phyloP scores from a whole-genome alignment of 1,140 invertebrate species.

The Brachystomella parvula region DNA sequence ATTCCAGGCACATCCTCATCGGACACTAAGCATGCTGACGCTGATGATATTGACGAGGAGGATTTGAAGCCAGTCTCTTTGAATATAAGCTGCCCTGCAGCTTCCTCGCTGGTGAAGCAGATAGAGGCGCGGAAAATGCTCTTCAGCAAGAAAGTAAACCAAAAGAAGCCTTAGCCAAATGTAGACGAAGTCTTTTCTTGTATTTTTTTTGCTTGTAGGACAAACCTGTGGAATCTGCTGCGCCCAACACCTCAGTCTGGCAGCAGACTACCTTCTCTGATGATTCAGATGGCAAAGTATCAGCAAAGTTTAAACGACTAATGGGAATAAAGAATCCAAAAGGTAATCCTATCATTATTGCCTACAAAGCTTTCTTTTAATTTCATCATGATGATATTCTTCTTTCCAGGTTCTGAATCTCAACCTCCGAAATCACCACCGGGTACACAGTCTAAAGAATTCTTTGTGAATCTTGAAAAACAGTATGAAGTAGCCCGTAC shows the following conservation, averaged over 20 bases:
- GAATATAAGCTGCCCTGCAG: not conserved
- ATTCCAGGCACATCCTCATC: too few species aligned
- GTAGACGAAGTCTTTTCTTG: slow-evolving; percentile 23
- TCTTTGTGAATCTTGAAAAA: slow-evolving; percentile 83
- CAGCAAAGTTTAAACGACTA: slow-evolving; percentile 87
- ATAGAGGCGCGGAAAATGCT: slow-evolving; percentile 81
- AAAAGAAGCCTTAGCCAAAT: not conserved
- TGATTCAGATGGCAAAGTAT: slow-evolving; percentile 80
- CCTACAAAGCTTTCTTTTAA: not conserved
- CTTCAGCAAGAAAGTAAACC: slow-evolving; percentile 64
- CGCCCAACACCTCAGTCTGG: slow-evolving; percentile 55
- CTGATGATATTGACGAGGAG: not conserved
- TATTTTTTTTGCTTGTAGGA: slow-evolving; percentile 10
- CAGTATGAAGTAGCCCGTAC: slow-evolving; percentile 90
- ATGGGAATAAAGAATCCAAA: slow-evolving; percentile 80
- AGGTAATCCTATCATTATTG: slow-evolving; percentile 28
- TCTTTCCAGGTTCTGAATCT: not conserved
- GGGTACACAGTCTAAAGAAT: slow-evolving; percentile 47
- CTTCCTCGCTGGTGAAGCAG: slow-evolving; percentile 76
- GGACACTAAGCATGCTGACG: too few species aligned
- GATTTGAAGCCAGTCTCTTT: not conserved
- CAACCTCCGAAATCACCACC: too few species aligned
- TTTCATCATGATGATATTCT: not conserved
- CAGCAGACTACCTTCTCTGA: slow-evolving; percentile 73
- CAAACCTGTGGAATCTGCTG: slow-evolving; percentile 11